phyloP scores from a whole-genome alignment of 2,888 invertebrate genomes.

The Polydrusus cervinus region DNA sequence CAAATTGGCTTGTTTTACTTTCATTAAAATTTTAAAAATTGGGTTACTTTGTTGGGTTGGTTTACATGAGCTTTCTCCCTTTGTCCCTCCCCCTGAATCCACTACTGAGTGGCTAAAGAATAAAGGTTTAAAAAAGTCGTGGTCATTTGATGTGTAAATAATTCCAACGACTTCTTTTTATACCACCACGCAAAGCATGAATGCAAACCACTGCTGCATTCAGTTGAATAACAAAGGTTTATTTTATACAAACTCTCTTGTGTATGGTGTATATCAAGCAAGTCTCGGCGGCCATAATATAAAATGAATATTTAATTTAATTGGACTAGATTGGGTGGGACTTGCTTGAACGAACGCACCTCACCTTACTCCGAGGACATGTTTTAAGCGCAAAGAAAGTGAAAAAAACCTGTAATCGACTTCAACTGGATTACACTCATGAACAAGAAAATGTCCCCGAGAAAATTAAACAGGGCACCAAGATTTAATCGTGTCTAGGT shows the following conservation, averaged over 20 bases:
- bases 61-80: too few species aligned
- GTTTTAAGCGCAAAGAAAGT: conserved; percentile 33
- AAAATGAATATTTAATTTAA: conserved; percentile 51
- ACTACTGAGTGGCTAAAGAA: background rate
- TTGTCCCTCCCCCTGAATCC: too few species aligned
- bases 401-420: conserved; percentile 30
- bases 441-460: conserved; percentile 36
- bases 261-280: conserved; percentile 25
- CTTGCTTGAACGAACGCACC: conserved; percentile 39
- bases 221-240: conserved; percentile 39
- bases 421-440: conserved; percentile 33
- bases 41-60: too few species aligned
- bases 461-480: conserved; percentile 25
- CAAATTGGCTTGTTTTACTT: too few species aligned
- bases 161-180: conserved; percentile 40
- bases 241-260: conserved; percentile 34
- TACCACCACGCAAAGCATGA: conserved; percentile 29
- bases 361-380: conserved; percentile 35
- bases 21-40: too few species aligned
- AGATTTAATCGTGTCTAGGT: conserved; percentile 14
- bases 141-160: conserved; percentile 30
- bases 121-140: conserved; percentile 27
- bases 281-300: conserved; percentile 42
- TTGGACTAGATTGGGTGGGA: conserved; percentile 51
- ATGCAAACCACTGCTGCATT: conserved; percentile 31